Base-by-base conservation (phyloP, 2,888 invertebrate species). In the Microplitis manilae region DNA sequence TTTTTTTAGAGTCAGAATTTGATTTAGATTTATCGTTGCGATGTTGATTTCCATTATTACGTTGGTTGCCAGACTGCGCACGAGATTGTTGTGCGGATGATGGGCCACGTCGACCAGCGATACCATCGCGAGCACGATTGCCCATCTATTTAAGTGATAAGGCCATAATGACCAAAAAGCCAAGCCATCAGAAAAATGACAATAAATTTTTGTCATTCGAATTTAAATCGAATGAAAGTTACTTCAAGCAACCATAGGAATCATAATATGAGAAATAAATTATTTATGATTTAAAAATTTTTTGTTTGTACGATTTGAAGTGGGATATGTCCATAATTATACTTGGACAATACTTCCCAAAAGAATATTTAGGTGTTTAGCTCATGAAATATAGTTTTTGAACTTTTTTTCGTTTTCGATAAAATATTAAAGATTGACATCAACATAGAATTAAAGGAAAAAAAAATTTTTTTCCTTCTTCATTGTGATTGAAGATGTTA, bases 21-120 rank as follows among this genome's bases (percentile, higher is more conserved):
- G 87, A 82, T 90, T 90, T 90, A 89, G 90, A 90, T 87, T 89
- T 90, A 89, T 90, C 90, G 89, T 88, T 90, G 88, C 90, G 90
- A 87, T 88, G 88, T 82, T 89, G 89, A 86, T 83, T 90, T 88
- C 90, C 90, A 85, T 89, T 88, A 86, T 87, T 88, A 88, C 89
- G 90, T 86, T 90, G 90, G 86, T 86, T 89, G 87, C 88, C 90
- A 85, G 89, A 88, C 86, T 77, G 83, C 84, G 86, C 85, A 88
- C 88, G 88, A 87, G 86, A 87, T 87, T 88, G 87, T 87, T 88
- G 88, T 84, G 86, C 86, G 83, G 87, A 86, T 65, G 73, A 73
- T 86, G 86, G 90, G 88, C 88, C 89, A 85, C 89, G 90, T 86
- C 90, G 89, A 84, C 89, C 89, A 87, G 86, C 87, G 85, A 87